Evolutionary conservation across 2,113 vertebrate genomes (phyloP).

Genomic region (Dipodomys spectabilis): DNA sequence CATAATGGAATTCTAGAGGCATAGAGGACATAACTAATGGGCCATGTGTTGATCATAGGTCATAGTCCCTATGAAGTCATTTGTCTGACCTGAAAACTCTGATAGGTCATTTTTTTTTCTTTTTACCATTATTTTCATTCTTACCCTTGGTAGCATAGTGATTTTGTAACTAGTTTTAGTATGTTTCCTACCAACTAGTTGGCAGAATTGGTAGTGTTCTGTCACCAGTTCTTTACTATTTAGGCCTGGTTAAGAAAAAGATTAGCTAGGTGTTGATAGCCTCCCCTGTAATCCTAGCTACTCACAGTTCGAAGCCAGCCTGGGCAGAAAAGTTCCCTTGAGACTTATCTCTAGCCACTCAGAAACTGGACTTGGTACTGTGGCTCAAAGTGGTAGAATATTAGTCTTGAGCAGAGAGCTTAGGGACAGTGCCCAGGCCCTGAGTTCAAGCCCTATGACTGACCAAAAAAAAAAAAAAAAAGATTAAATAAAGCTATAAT

Average conservation of each 20-base stretch:
- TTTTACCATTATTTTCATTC: background rate
- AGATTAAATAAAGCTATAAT: slow-evolving; percentile 19
- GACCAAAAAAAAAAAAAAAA: too few species aligned
- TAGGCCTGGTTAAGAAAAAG: background rate
- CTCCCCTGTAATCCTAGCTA: too few species aligned
- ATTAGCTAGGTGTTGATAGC: too few species aligned
- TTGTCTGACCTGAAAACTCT: background rate
- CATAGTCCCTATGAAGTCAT: background rate
- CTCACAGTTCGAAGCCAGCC: too few species aligned
- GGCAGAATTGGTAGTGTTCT: background rate
- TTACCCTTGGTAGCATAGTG: slow-evolving; percentile 39
- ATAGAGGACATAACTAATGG: background rate
- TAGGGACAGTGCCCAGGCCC: too few species aligned
- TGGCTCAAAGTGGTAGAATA: too few species aligned
- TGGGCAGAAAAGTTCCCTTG: too few species aligned
- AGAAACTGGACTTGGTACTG: too few species aligned
- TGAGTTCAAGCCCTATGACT: too few species aligned
- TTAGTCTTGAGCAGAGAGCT: too few species aligned
- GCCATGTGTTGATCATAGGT: background rate
- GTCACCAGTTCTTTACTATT: background rate
- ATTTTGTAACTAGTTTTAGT: slow-evolving; percentile 52
- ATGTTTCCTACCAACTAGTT: background rate
- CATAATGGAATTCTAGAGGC: background rate
- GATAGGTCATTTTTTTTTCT: background rate
- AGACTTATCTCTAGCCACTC: too few species aligned